Base-by-base conservation (phyloP, 2,888 invertebrate genomes). In the Tigriopus californicus region DNA sequence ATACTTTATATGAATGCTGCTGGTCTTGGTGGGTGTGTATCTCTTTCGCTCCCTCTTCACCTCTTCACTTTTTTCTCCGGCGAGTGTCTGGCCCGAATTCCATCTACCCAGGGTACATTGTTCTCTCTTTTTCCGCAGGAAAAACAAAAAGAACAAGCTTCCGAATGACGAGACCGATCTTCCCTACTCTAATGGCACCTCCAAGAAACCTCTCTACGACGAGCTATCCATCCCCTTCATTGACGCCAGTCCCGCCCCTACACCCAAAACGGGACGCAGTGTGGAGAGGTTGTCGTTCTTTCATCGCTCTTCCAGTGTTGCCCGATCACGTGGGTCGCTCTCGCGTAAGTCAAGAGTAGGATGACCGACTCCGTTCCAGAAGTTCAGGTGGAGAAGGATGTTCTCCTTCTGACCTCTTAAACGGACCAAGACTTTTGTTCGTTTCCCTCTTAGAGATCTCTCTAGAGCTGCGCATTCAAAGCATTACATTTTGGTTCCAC, bases 191-290 rank as follows among this genome's bases (percentile, higher is more conserved):
- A 56, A 56, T 44, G 56, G 56, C n/a, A 20, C 18, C 24, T 44
- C 22, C 20, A 46, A 44, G 18, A 59, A 59, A 11, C 59, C 59
- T 1, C 24, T 59, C 1, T 59, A 53, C 40, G 59, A 59, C 24
- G 59, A 59, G 25, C 52, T 59, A 5, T 59, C 59, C 15, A 59
- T 59, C 15, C 59, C 59, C 20, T 59, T 59, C 40, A 59, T 59
- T 22, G 59, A 59, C 41, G 59, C 59, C 15, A 33, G 52, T 1
- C 59, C 49, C 18, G 22, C 59, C 11, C 51, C 51, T 1, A 59
- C 59, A 10, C 59, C 59, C 12, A 59, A 53, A 33, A 18, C 53
- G n/a, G 56, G 56, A 22, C 18, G 56, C 12, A 56, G 56, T 25
- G 33, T 46, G 46, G 56, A 56, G 13, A 12, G 56, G 25, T 44